phyloP scores from a whole-genome alignment of 2,113 vertebrate genomes.

The Procapra przewalskii region DNA sequence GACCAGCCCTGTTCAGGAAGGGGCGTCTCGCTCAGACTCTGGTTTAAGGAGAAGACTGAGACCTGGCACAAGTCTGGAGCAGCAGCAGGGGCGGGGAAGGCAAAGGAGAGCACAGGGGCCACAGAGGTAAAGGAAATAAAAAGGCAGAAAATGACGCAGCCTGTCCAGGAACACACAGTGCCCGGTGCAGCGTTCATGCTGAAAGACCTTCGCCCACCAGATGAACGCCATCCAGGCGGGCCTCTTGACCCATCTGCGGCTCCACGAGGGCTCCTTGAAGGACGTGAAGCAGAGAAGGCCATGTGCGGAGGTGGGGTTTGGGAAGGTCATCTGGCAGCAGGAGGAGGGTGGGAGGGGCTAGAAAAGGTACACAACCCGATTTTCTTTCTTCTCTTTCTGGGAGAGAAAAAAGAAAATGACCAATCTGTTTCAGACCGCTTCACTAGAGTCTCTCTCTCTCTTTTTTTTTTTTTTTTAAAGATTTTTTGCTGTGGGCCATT shows the following conservation, averaged over 20 bases:
- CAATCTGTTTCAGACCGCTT: background rate
- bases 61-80: background rate
- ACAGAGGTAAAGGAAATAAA: background rate
- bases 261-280: background rate
- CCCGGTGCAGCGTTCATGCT: background rate
- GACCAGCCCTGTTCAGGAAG: background rate
- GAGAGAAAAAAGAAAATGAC: background rate
- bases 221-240: too few relatives aligned
- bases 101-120: background rate
- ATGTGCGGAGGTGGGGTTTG: background rate
- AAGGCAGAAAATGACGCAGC: background rate
- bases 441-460: background rate
- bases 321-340: background rate
- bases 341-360: background rate
- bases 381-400: background rate
- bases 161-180: background rate
- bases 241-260: background rate
- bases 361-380: background rate
- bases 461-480: background rate
- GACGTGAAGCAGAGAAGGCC: background rate
- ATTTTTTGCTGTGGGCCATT: background rate
- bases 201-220: accelerated
- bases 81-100: background rate
- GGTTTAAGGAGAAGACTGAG: background rate
- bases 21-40: background rate